Evolutionary conservation across 2,797 vertebrate species (phyloP), one percentile per base, ranked within the genome.

Genomic region (Mareca penelope): DNA sequence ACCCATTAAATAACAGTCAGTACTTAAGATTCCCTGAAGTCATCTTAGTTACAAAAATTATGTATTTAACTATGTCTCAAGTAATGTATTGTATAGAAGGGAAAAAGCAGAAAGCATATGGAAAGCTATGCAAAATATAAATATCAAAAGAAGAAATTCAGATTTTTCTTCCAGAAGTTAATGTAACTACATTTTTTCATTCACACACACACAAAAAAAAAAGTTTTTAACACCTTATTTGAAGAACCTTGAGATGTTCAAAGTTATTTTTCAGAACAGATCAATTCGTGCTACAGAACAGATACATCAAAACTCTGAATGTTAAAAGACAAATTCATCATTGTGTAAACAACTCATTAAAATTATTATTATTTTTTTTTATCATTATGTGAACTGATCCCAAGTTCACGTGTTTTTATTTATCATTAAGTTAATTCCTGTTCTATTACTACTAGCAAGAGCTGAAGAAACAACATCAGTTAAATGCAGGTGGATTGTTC

Each of bases 351-450:
- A 84, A 92, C 42, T 87, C 67, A 85, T 79, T 86, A 79, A 94
- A 95, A 85, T 37, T 89, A 44, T 42, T 17, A 10, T 42, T 42
- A 37, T 22, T 92, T 67, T 78, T 78, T 64, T 85, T 90, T 75
- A 87, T 67, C 82, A 52, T 88, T 82, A 85, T 46, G 82, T 56
- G 57, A 86, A 91, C 33, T 84, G 53, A 53, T 26, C 84, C 79
- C 84, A 95, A 96, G 87, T 80, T 77, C 64, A 81, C 69, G 52
- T 13, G 33, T 69, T 79, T 94, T 90, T 95, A 86, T 92, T 93
- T 88, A 55, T 82, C 59, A 59, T 44, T 52, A 76, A 72, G 31
- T 63, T 80, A 18, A 9, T 42, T 78, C 21, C 48, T 48, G 12
- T 39, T 75, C 60, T 60, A n/a, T 39, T 65, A 42, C n/a, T 55